Evolutionary conservation across 1,140 invertebrate genomes (phyloP).

Genomic region (Hormaphis cornu): DNA sequence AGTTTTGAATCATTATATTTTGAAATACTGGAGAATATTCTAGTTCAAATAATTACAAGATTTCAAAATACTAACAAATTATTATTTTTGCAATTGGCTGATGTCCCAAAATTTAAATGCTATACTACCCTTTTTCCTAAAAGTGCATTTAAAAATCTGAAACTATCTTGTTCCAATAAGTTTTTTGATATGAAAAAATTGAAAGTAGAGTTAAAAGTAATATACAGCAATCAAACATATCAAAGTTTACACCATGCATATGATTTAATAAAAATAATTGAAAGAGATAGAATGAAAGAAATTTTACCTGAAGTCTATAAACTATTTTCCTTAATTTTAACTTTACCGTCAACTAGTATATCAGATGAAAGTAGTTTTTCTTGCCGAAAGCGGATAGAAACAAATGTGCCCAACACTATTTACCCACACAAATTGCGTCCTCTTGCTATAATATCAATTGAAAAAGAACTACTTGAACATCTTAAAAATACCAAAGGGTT

Average conservation of each 20-base stretch:
- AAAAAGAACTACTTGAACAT: neutral
- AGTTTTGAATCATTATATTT: neutral
- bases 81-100: neutral
- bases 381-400: neutral
- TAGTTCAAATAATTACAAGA: neutral
- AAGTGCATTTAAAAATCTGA: neutral
- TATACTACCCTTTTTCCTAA: neutral
- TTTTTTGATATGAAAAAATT: neutral
- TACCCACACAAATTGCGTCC: neutral
- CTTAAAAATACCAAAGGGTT: neutral
- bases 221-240: neutral
- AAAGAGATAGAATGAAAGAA: neutral
- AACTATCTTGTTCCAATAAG: neutral
- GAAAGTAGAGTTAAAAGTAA: neutral
- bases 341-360: neutral
- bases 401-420: neutral
- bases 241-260: neutral
- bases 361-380: conserved; percentile 3
- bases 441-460: neutral
- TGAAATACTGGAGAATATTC: conserved; percentile 7
- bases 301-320: conserved; percentile 4
- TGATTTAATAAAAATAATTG: neutral
- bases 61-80: conserved; percentile 2
- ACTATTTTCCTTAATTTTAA: neutral
- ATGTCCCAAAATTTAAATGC: neutral